Percentiles rank a stretch among this genome's conserved stretches.
phyloP scores from a whole-genome alignment of 2,797 vertebrate genomes.

The Chaunax sp. region DNA sequence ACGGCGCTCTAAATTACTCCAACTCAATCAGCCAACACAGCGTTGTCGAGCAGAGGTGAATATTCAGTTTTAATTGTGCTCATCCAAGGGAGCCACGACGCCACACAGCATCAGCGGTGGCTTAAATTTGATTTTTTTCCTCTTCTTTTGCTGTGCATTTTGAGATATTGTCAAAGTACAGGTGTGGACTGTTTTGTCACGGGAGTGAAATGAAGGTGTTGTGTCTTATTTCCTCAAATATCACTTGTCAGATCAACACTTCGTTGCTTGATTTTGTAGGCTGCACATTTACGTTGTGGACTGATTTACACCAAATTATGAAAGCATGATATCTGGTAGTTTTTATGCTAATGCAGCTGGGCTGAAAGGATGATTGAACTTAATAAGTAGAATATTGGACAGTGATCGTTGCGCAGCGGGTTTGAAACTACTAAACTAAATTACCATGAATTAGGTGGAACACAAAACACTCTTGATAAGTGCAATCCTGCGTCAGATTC shows the following conservation, averaged over 20 bases:
- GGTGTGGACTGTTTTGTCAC: constrained; percentile 18
- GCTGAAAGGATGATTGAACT: constrained; percentile 67
- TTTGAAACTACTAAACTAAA: constrained; percentile 72
- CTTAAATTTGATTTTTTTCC: constrained; percentile 33
- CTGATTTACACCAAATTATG: constrained; percentile 57
- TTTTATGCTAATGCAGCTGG: constrained; percentile 63
- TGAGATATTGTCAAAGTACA: constrained; percentile 20
- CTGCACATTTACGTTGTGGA: constrained; percentile 45
- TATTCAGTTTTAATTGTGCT: constrained; percentile 41
- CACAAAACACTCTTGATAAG: constrained; percentile 63
- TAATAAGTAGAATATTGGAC: constrained; percentile 66
- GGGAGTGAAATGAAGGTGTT: constrained; percentile 16
- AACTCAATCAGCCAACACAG: constrained; percentile 66
- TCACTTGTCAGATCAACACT: constrained; percentile 45
- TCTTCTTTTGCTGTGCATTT: constrained; percentile 26
- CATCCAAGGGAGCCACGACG: constrained; percentile 25
- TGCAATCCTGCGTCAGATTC: constrained; percentile 58
- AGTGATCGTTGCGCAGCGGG: constrained; percentile 58
- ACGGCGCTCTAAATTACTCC: constrained; percentile 55
- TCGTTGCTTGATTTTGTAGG: constrained; percentile 24
- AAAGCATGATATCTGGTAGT: constrained; percentile 55
- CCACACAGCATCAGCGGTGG: constrained; percentile 7
- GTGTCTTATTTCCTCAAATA: constrained; percentile 44
- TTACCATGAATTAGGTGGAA: constrained; percentile 65
- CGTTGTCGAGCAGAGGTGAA: constrained; percentile 46